phyloP scores from a whole-genome alignment of 2,113 vertebrate species.

The Megaleporinus macrocephalus region DNA sequence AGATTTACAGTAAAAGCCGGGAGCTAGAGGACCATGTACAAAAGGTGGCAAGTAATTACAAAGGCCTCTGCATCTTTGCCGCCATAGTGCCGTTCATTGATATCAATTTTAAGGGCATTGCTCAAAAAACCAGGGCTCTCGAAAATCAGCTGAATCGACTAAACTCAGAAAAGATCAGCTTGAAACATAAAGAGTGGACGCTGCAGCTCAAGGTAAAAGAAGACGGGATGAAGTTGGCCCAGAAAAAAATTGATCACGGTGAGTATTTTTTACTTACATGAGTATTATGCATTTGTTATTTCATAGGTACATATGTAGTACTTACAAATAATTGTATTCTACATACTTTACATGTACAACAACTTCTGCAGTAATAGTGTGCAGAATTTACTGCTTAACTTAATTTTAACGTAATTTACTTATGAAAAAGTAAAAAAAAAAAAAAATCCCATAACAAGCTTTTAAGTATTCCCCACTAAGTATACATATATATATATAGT shows the following conservation, averaged over 20 bases:
- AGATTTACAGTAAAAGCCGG: neutral
- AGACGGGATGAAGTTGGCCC: neutral
- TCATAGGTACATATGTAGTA: too few species aligned
- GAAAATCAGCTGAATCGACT: neutral
- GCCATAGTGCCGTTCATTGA: slow-evolving; percentile 17
- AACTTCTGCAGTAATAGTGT: too few species aligned
- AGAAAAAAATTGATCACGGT: neutral
- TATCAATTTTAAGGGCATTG: neutral
- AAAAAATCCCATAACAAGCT: too few species aligned
- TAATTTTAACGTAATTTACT: too few species aligned
- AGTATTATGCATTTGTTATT: too few species aligned
- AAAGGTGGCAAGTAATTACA: neutral
- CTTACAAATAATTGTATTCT: too few species aligned
- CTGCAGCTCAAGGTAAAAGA: neutral
- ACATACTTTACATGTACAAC: too few species aligned
- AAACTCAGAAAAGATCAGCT: neutral
- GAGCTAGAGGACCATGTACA: neutral
- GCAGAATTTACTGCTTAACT: too few species aligned
- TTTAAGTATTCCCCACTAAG: too few species aligned
- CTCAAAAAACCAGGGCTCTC: neutral
- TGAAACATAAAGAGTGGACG: neutral
- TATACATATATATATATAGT: too few species aligned
- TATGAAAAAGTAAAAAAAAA: too few species aligned
- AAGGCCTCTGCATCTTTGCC: slow-evolving; percentile 9
- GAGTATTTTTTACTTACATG: neutral